Evolutionary conservation across 64 coral and sea anemone species (phyloP), one percentile per base, ranked within the genome.

Genomic region (Actinia equina): DNA sequence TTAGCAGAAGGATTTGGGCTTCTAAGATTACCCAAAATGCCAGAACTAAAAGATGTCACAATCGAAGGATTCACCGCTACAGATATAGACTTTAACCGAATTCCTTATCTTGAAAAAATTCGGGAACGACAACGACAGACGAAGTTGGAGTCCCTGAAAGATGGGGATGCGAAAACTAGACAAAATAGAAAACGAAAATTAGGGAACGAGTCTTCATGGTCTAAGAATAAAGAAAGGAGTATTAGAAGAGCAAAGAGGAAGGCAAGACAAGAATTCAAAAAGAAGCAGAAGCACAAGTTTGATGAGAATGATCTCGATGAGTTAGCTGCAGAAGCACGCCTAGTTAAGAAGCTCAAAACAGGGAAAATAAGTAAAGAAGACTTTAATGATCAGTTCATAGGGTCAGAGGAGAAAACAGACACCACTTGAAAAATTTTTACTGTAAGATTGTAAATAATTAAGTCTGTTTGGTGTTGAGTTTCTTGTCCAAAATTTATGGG

Each of bases 271-370:
- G 88, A 90, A 14, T 85, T 90, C 59, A n/a, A 80, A 52, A 80
- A 86, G 42, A 87, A 88, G 61, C 90, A 95, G 25, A 89, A 84
- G 60, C 85, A 98, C 46, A 44, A 7, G 20, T 88, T 92, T 76
- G 87, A 98, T 44, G 79, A 90, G 52, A 80, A 95, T 27, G 96
- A 98, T 86, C 90, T 98, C 9, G 90, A 98, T 8, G 93, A 98
- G 6, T 86, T 98, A 8, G 88, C 90, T 27, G 81, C 77, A 23
- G 96, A 98, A 9, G 96, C 93, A 16, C 82, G 64, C 20, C 85
- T 98, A 58, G 88, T 98, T 30, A 98, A 98, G 70, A 98, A 98
- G 88, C 80, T 98, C n/a, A 98, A 95, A 80, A 77, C 90, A 9
- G 96, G 96, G 15, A 95, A 95, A 88, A 95, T 98, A 17, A 95